Conservation (phyloP, 2,113 vertebrate genomes). For the Caranx ignobilis region DNA sequence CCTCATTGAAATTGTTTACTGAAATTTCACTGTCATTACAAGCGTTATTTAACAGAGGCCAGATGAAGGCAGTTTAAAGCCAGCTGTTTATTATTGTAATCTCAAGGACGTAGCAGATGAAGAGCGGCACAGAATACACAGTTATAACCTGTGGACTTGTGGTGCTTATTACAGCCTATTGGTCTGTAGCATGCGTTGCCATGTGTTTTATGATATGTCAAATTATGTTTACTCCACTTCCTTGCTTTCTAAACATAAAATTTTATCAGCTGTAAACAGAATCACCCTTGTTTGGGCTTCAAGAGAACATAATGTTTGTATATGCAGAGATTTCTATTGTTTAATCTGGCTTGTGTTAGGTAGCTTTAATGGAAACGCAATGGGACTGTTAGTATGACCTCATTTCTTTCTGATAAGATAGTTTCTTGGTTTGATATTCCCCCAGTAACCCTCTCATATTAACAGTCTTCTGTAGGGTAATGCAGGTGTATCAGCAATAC, state of each 20-base stretch:
- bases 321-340: conserved; percentile 50
- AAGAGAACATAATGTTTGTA: conserved; percentile 56
- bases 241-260: conserved; percentile 65
- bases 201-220: conserved; percentile 64
- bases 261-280: conserved; percentile 72
- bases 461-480: conserved; percentile 10
- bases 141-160: conserved; percentile 29
- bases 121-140: conserved; percentile 2
- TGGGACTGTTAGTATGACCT: conserved; percentile 49
- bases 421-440: conserved; percentile 28
- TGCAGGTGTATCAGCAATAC: conserved; percentile 19
- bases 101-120: conserved; percentile 37
- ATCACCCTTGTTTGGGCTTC: conserved; percentile 68
- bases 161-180: conserved; percentile 37
- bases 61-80: conserved; percentile 48
- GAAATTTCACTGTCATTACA: conserved; percentile 46
- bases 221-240: conserved; percentile 68
- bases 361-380: conserved; percentile 54
- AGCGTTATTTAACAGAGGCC: conserved; percentile 36
- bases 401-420: conserved; percentile 48
- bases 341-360: conserved; percentile 64
- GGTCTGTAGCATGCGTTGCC: conserved; percentile 33
- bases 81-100: conserved; percentile 41
- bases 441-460: conserved; percentile 24
- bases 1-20: conserved; percentile 1